Evolutionary conservation across 2,888 invertebrate genomes (phyloP), one percentile per base, ranked within the genome.

Genomic region (Euzophera pinguis): DNA sequence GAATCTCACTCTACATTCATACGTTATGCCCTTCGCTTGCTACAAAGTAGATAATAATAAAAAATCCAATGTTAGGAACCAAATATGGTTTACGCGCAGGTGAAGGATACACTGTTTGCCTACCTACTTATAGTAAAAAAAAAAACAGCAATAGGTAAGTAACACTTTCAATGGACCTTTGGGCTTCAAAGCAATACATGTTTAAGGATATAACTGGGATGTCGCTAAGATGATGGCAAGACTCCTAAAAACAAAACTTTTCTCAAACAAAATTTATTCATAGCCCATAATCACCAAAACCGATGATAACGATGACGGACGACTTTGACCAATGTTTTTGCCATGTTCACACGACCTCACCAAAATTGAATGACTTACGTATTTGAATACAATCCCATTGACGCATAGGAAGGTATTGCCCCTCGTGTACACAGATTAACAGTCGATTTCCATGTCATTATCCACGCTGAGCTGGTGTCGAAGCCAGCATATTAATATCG

Each of bases 401-500:
- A 50, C 29, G 39, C 39, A 16, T 39, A 50, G 39, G n/a, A 9
- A 7, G 39, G 14, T 37, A 38, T 13, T 38, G 37, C 17, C 22
- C 27, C 29, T 1, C 14, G 34, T 10, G 38, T 50, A 27, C 48
- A 41, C 39, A 29, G 14, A 27, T 27, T 42, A 42, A 51, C 51
- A 72, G 69, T 73, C 79, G 71, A 82, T 85, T 81, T 85, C 84
- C 84, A 85, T 79, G 81, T 85, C 81, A 87, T 87, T 88, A 86
- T 67, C 63, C 55, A 54, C 61, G 53, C 34, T 59, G 53, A 56
- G 59, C 53, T 67, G 70, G 72, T 73, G 78, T 73, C 73, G 78
- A 74, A 69, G 78, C 75, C 79, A 81, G 81, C 74, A 83, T 89
- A 87, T 89, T 88, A 89, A 90, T 89, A 87, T 81, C 71, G 72